Evolutionary conservation across 2,888 invertebrate genomes (phyloP), one percentile per base, ranked within the genome.

Genomic region (Melolontha melolontha): DNA sequence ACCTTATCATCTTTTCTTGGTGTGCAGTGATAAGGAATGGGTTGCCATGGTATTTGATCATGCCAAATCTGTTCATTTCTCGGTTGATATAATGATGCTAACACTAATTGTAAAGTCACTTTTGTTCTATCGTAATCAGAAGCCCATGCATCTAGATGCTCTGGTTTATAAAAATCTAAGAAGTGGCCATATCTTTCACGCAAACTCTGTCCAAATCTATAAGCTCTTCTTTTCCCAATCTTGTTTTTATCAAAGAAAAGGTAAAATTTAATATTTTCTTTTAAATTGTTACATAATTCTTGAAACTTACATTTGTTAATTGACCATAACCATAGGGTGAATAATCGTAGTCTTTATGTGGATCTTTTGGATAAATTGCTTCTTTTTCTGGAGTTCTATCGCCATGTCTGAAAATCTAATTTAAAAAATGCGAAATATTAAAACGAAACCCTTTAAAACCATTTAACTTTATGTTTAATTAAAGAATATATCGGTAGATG

Each of bases 371-470:
- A 49, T 64, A 68, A 22, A 54, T 52, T 8, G 29, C 44, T 5
- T 17, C 39, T 6, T 52, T 55, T 22, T 54, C 40, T 7, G 68
- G 64, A 29, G 68, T 68, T 34, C 68, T 62, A 6, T 63, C 64
- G n/a, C 68, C 68, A 55, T 68, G 68, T 55, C 68, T 22, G 27
- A 68, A 68, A 47, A 68, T 47, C 68, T 68, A 34, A 34, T 22
- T 22, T 22, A 2, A 22, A 22, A 22, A 22, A 22, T 22, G 22
- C 22, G 22, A 22, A 22, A 22, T 22, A 22, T 22, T 22, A 22
- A 22, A 22, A 22, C 4, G 4, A 22, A 22, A 22, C 22, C n/a
- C n/a, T n/a, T 22, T 22, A 1, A 22, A 22, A 22, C 4, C 1
- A 22, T 22, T 22, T 22, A 2, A 22, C 4, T 22, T 22, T n/a